A percentile compares a stretch with the other conserved stretches of the same genome.
These are phyloP conservation scores for Arremon brunneinucha DNA, from an alignment of 2,797 vertebrate species.

Conservation along the genomic window DNA sequence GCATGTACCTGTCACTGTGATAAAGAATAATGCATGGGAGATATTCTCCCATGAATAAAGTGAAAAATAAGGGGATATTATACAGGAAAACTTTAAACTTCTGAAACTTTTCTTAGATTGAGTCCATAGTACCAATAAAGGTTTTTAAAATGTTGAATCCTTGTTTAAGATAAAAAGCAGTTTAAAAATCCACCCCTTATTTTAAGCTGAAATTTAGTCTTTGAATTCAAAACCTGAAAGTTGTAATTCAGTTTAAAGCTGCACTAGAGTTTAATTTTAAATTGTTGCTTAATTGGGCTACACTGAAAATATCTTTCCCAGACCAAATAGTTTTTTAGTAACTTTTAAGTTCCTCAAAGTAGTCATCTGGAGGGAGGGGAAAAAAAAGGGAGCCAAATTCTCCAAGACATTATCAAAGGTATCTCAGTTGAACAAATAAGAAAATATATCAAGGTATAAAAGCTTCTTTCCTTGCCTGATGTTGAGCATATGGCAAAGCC, in stretches of 20 bases:
- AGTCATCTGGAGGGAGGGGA: fast-evolving
- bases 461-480: background rate
- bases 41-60: background rate
- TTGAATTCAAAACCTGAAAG: background rate
- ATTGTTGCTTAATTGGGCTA: background rate
- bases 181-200: background rate
- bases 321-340: background rate
- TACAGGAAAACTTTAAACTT: background rate
- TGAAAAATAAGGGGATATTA: background rate
- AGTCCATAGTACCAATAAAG: background rate
- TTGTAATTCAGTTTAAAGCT: background rate
- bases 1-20: background rate
- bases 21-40: background rate
- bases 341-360: background rate
- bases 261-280: background rate
- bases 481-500: background rate
- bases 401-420: background rate
- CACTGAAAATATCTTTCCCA: background rate
- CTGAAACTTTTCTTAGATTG: background rate
- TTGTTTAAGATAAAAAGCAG: background rate
- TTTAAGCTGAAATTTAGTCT: background rate
- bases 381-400: background rate
- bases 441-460: background rate
- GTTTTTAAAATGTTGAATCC: background rate
- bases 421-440: background rate